Evolutionary conservation across 2,888 invertebrate genomes (phyloP).

Genomic region (Zygogramma bicolorata): DNA sequence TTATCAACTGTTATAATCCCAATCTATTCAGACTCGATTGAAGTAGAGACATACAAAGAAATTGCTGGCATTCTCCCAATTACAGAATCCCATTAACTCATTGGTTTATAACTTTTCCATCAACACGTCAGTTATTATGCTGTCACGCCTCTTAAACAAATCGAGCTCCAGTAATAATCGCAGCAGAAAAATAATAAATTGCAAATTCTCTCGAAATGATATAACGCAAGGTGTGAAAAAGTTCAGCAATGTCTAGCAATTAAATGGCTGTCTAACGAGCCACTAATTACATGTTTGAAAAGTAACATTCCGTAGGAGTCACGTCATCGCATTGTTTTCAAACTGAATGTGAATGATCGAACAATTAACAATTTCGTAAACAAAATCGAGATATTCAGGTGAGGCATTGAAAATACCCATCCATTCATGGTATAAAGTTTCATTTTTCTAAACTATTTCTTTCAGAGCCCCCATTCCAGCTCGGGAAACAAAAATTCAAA

Average conservation of each 20-base stretch:
- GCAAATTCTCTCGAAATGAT: conserved; percentile 1
- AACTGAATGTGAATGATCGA: background rate
- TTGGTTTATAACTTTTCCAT: background rate
- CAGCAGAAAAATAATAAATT: background rate
- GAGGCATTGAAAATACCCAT: no score
- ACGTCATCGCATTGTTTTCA: conserved; percentile 30
- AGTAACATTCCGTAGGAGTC: conserved; percentile 23
- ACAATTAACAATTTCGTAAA: background rate
- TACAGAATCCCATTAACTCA: background rate
- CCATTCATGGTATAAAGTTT: no score
- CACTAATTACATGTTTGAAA: conserved; percentile 23
- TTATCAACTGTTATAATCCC: no score
- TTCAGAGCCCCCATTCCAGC: no score
- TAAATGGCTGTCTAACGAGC: background rate
- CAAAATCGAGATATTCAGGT: background rate
- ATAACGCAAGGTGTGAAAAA: conserved; percentile 2
- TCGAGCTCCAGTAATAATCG: background rate
- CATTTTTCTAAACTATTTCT: no score
- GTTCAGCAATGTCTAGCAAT: background rate
- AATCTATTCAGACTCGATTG: no score
- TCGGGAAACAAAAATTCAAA: no score
- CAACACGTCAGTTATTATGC: background rate
- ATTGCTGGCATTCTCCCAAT: background rate
- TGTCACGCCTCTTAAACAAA: background rate
- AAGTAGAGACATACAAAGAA: background rate